phyloP scores from a whole-genome alignment of 2,113 vertebrate species.

The Hypocryptadius cinnamomeus region DNA sequence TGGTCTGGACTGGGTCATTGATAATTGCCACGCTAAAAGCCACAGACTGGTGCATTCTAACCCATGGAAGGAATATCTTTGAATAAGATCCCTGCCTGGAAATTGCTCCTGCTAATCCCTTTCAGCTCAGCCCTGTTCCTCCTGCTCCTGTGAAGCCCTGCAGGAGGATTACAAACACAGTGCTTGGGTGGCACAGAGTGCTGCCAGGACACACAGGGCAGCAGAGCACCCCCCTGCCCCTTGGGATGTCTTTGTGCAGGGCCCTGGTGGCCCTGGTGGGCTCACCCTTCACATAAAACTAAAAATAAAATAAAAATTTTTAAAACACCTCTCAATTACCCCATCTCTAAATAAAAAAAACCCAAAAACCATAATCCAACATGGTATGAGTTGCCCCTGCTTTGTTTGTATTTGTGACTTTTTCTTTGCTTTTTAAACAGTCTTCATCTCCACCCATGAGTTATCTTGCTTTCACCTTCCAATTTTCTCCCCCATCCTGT shows the following conservation, averaged over 20 bases:
- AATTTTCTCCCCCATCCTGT: background rate
- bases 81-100: background rate
- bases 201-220: background rate
- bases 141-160: background rate
- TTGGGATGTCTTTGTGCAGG: background rate
- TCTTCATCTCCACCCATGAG: background rate
- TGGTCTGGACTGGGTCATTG: background rate
- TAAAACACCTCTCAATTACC: background rate
- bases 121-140: background rate
- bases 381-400: background rate
- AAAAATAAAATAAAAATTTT: background rate
- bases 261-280: background rate
- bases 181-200: background rate
- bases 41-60: background rate
- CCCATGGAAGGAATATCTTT: background rate
- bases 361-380: background rate
- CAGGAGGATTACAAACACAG: background rate
- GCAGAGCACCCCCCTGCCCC: background rate
- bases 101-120: constrained; percentile 10
- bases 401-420: background rate
- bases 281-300: background rate
- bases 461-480: background rate
- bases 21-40: background rate
- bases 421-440: background rate
- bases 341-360: background rate